Evolutionary conservation across 2,797 vertebrate genomes (phyloP), one percentile per base, ranked within the genome.

Genomic region (Nannoperca obscura): DNA sequence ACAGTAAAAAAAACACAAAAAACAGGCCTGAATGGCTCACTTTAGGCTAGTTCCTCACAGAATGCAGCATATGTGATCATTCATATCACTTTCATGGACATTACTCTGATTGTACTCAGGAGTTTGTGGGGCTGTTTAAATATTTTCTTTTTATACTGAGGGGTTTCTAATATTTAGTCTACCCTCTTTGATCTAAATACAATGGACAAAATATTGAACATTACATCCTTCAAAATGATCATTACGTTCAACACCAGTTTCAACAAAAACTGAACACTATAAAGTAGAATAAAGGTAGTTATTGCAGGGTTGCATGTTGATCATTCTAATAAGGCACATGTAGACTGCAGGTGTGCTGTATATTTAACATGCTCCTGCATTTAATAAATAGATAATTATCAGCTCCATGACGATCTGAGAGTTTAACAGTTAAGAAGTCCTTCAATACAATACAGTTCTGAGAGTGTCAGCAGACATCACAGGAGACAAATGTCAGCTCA

Each of bases 1-100:
- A 67, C 40, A 71, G 40, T 69, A 30, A 71, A 71, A 30, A 71
- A 71, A 54, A 38, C n/a, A n/a, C n/a, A n/a, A 27, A 27, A 27
- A 27, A 27, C 24, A 17, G 22, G 15, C n/a, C 24, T 36, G 6
- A 60, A 52, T 66, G 17, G 7, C 12, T 36, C 19, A 20, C 44
- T n/a, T 52, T 12, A 68, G 20, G 17, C 30, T 19, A 2, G 8
- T 24, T 55, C n/a, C 36, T 46, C 27, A 30, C 36, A 77, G 34
- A 40, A 34, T 32, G 30, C 58, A 42, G 27, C 15, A 24, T 58
- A 22, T 14, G 17, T 46, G 46, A 27, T 27, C 47, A 55, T 57
- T 57, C 52, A 57, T 19, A 3, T 6, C 10, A 24, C 7, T 24
- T 59, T 72, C 27, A 42, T 38, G 19, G 24, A 2, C 14, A 54